Evolutionary conservation across 2,113 vertebrate genomes (phyloP).

Genomic region (Pheucticus melanocephalus): DNA sequence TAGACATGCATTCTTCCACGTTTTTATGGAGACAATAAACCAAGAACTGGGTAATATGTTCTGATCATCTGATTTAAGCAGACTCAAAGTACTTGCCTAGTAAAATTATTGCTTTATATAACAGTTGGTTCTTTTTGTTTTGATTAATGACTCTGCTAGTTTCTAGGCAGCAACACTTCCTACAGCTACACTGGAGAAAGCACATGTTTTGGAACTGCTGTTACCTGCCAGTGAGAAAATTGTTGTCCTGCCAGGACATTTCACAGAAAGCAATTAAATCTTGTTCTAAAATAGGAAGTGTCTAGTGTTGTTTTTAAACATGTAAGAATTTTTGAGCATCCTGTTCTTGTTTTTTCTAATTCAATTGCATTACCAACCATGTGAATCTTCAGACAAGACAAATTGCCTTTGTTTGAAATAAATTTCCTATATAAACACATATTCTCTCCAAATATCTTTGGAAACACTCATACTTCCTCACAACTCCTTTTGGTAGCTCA

Average conservation of each 20-base stretch:
- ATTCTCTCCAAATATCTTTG: background rate
- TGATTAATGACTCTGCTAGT: background rate
- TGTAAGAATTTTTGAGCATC: background rate
- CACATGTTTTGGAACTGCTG: background rate
- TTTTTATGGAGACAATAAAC: constrained; percentile 24
- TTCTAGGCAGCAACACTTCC: background rate
- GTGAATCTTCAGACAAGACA: background rate
- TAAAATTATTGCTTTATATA: constrained; percentile 19
- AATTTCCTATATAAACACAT: constrained; percentile 2
- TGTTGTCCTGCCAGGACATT: background rate
- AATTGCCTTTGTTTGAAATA: constrained; percentile 9
- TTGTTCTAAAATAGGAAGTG: background rate
- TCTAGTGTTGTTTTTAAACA: background rate
- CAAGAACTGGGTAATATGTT: background rate
- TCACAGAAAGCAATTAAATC: background rate
- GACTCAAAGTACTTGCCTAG: background rate
- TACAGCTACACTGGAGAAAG: background rate
- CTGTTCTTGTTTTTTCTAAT: background rate
- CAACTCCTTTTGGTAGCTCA: background rate
- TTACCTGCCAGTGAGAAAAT: constrained; percentile 25
- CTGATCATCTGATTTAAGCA: background rate
- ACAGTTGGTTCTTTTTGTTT: constrained; percentile 13
- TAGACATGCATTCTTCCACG: background rate
- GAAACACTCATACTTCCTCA: background rate
- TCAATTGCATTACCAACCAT: background rate